Conservation (phyloP, 2,113 vertebrate species). For the Pogona vitticeps region DNA sequence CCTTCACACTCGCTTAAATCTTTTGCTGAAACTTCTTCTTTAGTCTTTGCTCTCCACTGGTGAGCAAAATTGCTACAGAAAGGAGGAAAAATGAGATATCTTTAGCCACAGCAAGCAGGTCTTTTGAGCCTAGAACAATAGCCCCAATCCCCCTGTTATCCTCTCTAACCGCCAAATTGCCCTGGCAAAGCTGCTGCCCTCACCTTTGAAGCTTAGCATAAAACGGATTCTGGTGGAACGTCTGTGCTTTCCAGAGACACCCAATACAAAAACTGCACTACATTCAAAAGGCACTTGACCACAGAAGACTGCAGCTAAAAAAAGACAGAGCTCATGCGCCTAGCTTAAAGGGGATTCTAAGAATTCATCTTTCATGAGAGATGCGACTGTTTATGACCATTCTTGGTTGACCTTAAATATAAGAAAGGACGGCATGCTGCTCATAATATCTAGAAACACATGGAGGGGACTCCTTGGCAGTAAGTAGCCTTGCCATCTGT, state of each 20-base stretch:
- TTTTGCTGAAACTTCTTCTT: neutral
- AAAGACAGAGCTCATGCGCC: slow-evolving; percentile 56
- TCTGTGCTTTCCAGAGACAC: slow-evolving; percentile 32
- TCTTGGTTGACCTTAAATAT: slow-evolving; percentile 60
- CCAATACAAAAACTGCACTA: slow-evolving; percentile 21
- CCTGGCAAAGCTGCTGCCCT: neutral
- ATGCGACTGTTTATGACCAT: slow-evolving; percentile 38
- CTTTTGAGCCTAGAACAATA: neutral
- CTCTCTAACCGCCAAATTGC: neutral
- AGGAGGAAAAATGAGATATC: neutral
- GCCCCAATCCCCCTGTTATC: neutral
- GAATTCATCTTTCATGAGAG: slow-evolving; percentile 50
- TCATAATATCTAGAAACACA: slow-evolving; percentile 36
- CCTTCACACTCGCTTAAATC: neutral
- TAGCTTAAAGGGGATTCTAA: slow-evolving; percentile 56
- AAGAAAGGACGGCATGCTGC: slow-evolving; percentile 51
- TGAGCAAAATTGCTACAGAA: neutral
- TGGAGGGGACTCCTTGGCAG: neutral
- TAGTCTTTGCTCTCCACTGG: neutral
- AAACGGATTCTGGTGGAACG: neutral
- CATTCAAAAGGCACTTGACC: slow-evolving; percentile 50
- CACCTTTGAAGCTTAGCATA: slow-evolving; percentile 19
- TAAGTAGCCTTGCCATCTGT: neutral
- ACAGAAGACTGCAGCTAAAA: slow-evolving; percentile 37
- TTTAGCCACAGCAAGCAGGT: neutral